Conservation (phyloP, 2,888 invertebrate genomes). For the Drosophila infuscata region DNA sequence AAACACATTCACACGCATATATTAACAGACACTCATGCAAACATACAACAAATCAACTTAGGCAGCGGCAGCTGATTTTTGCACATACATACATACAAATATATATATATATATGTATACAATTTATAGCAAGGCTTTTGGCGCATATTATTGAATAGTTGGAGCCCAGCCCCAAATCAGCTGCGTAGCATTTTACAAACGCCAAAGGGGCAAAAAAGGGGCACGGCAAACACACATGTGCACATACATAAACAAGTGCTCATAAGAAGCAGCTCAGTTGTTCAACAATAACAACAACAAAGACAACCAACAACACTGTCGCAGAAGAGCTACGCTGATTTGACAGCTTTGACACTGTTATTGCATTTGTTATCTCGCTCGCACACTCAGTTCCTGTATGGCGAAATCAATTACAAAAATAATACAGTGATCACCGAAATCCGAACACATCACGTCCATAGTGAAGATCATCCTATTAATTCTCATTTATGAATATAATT, state of each 20-base stretch:
- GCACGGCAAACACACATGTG: slow-evolving; percentile 48
- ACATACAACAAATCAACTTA: not conserved
- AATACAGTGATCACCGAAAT: not conserved
- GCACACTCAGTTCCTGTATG: slow-evolving; percentile 11
- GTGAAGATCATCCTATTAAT: not conserved
- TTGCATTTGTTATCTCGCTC: slow-evolving; percentile 22
- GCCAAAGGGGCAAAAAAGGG: slow-evolving; percentile 57
- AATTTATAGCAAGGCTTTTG: slow-evolving; percentile 27
- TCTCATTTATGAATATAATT: not conserved
- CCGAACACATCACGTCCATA: not conserved
- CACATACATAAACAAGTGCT: slow-evolving; percentile 26
- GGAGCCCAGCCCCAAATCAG: slow-evolving; percentile 41
- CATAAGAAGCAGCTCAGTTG: slow-evolving; percentile 11
- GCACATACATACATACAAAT: not conserved
- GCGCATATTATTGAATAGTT: slow-evolving; percentile 4
- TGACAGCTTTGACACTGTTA: slow-evolving; percentile 3
- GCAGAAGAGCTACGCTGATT: slow-evolving; percentile 14
- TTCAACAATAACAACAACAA: slow-evolving; percentile 25
- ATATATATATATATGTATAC: not conserved
- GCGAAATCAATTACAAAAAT: slow-evolving; percentile 23
- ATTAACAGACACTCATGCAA: not conserved
- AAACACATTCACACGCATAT: slow-evolving; percentile 13
- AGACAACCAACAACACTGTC: not conserved
- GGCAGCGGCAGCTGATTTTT: not conserved
- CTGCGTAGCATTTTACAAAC: slow-evolving; percentile 56